Conservation (phyloP, 2,888 invertebrate genomes). For the Stenurella melanura region DNA sequence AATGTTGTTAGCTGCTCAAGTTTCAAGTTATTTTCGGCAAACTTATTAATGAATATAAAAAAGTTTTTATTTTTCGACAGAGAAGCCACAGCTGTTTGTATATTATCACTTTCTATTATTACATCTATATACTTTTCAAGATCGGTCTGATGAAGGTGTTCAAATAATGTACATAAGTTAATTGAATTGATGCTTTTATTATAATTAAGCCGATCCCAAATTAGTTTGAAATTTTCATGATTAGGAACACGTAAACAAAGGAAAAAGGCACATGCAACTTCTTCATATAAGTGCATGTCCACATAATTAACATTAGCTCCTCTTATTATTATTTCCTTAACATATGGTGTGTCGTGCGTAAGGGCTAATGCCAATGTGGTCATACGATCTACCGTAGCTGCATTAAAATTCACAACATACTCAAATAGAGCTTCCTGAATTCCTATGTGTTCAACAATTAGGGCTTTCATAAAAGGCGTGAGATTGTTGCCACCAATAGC, state of each 20-base stretch:
- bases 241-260: slow-evolving; percentile 53
- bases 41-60: slow-evolving; percentile 40
- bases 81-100: slow-evolving; percentile 47
- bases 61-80: slow-evolving; percentile 34
- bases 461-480: slow-evolving; percentile 62
- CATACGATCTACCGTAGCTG: slow-evolving; percentile 50
- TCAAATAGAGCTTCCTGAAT: slow-evolving; percentile 58
- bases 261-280: slow-evolving; percentile 41
- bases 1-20: slow-evolving; percentile 49
- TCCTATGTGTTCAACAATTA: slow-evolving; percentile 48
- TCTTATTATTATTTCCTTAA: slow-evolving; percentile 58
- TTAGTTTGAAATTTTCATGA: slow-evolving; percentile 52
- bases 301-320: slow-evolving; percentile 57
- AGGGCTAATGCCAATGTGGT: slow-evolving; percentile 58
- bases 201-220: slow-evolving; percentile 54
- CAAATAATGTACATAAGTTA: slow-evolving; percentile 40
- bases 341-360: slow-evolving; percentile 53
- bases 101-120: slow-evolving; percentile 54
- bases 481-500: slow-evolving; percentile 48
- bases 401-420: slow-evolving; percentile 60
- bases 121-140: slow-evolving; percentile 50
- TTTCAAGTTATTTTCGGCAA: slow-evolving; percentile 36
- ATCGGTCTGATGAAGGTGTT: slow-evolving; percentile 33
- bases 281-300: slow-evolving; percentile 24
- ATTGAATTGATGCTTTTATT: slow-evolving; percentile 42